phyloP scores from a whole-genome alignment of 2,113 vertebrate species.

The Lichenostomus cassidix region DNA sequence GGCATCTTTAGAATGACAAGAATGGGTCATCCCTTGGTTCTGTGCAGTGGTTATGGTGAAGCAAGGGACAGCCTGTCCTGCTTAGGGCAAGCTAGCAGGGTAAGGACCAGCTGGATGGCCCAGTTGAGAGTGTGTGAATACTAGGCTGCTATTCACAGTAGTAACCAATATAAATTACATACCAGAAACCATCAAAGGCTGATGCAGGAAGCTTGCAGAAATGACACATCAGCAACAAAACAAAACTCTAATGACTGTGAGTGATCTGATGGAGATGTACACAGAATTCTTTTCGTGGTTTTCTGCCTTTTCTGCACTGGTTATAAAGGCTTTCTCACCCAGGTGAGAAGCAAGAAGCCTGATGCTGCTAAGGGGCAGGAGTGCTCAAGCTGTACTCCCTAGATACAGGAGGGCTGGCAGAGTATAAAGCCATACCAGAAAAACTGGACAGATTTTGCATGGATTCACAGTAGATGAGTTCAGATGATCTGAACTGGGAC shows the following conservation, averaged over 20 bases:
- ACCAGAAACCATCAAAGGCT: not conserved
- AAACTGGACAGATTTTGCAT: not conserved
- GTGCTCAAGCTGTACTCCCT: not conserved
- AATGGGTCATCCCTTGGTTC: not conserved
- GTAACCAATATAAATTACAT: not conserved
- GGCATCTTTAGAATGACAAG: not conserved
- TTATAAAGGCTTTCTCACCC: not conserved
- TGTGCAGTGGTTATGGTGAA: not conserved
- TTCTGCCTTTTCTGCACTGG: not conserved
- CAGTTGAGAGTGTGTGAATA: not conserved
- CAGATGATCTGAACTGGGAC: not conserved
- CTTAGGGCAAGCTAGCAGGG: not conserved
- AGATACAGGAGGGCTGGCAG: not conserved
- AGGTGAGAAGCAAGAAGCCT: not conserved
- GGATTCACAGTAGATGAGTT: not conserved
- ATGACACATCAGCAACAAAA: not conserved
- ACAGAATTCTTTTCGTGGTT: not conserved
- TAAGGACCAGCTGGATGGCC: not conserved
- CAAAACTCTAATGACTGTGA: not conserved
- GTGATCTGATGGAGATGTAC: not conserved
- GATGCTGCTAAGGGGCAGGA: not conserved
- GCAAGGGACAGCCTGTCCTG: not conserved
- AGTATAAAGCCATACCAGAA: not conserved
- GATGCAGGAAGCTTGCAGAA: not conserved
- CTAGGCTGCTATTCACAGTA: not conserved